Evolutionary conservation across 2,888 invertebrate species (phyloP), one percentile per base, ranked within the genome.

Genomic region (Hirtodrosophila confusa): DNA sequence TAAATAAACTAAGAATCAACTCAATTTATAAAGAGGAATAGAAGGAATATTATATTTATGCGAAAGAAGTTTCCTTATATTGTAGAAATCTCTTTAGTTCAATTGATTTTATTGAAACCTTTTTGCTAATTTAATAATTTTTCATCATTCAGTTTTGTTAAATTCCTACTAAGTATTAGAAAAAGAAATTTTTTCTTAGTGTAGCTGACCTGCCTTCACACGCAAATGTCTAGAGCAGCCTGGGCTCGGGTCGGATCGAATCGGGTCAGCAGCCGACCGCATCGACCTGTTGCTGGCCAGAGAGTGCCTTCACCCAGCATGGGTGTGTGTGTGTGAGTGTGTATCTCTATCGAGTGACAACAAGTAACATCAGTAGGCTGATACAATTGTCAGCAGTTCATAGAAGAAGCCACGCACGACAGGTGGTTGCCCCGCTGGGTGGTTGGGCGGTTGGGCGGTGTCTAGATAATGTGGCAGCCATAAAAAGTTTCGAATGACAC

Each of bases 401-500:
- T n/a, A 35, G 35, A 23, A 56, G 68, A 69, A 78, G 69, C 74
- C 77, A 31, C 64, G 49, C 36, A 63, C 33, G 45, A 27, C 66
- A 76, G 74, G 74, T 73, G 73, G 43, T 71, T 72, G 75, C 33
- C 57, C 69, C 47, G 60, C 10, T 40, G 35, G 31, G 11, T 47
- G 36, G 24, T 17, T 33, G 23, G 33, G 11, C 7, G 41, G 24
- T 8, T n/a, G 54, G 35, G 47, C 37, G 35, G 35, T 29, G 67
- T 70, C 76, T 76, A 53, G 68, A 64, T 72, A 56, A 69, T 68
- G 61, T 65, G 61, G 37, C 61, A 51, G 48, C 58, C 35, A 53
- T 44, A n/a, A 43, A 40, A 29, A 65, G 79, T 78, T 68, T 78
- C 69, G 31, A 76, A 58, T 83, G 67, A 58, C 79, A 82, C 65